Base-by-base conservation (phyloP, 2,888 invertebrate genomes). In the Deilephila porcellus region DNA sequence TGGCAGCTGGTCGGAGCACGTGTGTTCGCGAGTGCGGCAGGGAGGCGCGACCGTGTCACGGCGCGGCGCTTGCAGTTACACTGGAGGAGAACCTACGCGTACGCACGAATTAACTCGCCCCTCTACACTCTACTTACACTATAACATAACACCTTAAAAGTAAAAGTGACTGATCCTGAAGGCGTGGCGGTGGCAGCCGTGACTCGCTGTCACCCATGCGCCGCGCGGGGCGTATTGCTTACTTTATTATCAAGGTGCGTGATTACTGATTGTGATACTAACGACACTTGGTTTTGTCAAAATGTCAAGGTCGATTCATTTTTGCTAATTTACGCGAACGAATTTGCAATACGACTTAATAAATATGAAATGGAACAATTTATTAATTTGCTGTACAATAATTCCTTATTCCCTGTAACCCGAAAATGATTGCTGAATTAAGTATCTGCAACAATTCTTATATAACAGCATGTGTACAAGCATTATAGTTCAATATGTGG, bases 151-250 rank as follows among this genome's bases (percentile, higher is more conserved):
- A 86, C 84, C 86, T 86, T 85, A 87, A 91, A 93, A 93, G 93
- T 93, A 93, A 93, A 93, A 93, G 93, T 93, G 89, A 88, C 88
- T 83, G 82, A 87, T 92, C 93, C 92, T 87, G 88, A 86, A 90
- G 91, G 91, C 88, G 90, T 89, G 90, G 85, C 85, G 80, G 79
- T 82, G 80, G 75, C 83, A 88, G 83, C 88, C 90, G 86, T 91
- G 88, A 88, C 88, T 88, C 81, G 82, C 77, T 81, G 76, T 83
- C 83, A 82, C 82, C 79, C 75, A 74, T 67, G 75, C 79, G 81
- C 79, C 70, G 75, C 79, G 81, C 79, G 76, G 80, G 80, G 79
- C 79, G 74, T 75, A 80, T 83, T 83, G 82, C 83, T 83, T 84
- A 80, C 85, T 84, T 82, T 83, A 84, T 83, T 83, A 85, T 82